phyloP scores from a whole-genome alignment of 2,113 vertebrate genomes.

The Galeopterus variegatus region DNA sequence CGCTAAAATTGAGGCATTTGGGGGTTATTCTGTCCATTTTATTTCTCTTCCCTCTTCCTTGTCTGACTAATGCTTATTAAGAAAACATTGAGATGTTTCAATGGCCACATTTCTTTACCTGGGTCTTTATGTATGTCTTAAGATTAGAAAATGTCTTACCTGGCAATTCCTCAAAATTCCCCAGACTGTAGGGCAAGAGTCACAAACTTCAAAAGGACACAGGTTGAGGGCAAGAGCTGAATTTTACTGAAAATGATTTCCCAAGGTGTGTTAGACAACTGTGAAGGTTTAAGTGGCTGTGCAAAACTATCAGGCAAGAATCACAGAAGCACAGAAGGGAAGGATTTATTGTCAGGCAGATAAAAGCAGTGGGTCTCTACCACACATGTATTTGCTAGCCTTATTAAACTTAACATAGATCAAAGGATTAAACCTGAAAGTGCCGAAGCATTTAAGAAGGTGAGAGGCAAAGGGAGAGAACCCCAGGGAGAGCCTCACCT shows the following conservation, averaged over 20 bases:
- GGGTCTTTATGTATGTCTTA: not conserved
- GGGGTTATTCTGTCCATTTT: not conserved
- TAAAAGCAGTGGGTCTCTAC: not conserved
- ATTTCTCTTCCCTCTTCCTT: not conserved
- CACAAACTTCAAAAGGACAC: not conserved
- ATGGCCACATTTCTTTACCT: not conserved
- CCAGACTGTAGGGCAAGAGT: not conserved
- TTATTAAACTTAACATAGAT: not conserved
- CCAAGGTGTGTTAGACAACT: not conserved
- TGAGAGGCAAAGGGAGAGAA: not conserved
- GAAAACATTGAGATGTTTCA: not conserved
- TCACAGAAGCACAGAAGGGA: not conserved
- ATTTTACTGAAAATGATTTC: not conserved
- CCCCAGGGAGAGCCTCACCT: not conserved
- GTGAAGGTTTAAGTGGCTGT: not conserved
- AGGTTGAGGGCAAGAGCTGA: not conserved
- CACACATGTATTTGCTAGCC: not conserved
- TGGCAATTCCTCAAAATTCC: not conserved
- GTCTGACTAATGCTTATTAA: not conserved
- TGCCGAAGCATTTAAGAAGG: not conserved
- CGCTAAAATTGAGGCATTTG: not conserved
- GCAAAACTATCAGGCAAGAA: not conserved
- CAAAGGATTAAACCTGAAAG: not conserved
- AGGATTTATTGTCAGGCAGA: not conserved
- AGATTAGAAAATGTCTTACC: slow-evolving; percentile 17